Conservation (phyloP, 2,113 vertebrate species). For the Artemisiospiza belli region DNA sequence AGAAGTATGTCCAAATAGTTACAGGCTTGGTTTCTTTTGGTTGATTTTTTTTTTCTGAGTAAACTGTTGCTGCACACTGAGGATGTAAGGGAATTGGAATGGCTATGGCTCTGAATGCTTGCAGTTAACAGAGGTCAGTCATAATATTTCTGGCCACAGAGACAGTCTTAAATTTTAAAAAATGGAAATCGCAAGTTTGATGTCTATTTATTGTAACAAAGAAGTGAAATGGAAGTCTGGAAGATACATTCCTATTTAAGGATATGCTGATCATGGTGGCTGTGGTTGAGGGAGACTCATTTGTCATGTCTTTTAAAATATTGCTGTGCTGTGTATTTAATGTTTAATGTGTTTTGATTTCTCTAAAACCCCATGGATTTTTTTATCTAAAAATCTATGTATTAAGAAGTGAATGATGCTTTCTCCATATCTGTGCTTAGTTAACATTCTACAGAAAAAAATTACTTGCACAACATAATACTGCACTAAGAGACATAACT, state of each 20-base stretch:
- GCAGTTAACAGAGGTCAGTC: neutral
- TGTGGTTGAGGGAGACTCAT: neutral
- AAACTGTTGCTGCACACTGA: neutral
- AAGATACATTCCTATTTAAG: neutral
- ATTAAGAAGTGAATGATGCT: neutral
- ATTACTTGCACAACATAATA: neutral
- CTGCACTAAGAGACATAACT: neutral
- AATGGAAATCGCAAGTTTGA: neutral
- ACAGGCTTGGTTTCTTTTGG: neutral
- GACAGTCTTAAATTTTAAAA: neutral
- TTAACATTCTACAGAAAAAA: neutral
- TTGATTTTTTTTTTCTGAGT: neutral
- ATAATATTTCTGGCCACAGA: neutral
- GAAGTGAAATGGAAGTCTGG: neutral
- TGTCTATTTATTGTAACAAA: neutral
- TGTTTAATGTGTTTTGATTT: neutral
- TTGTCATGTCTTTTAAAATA: neutral
- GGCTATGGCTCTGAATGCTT: neutral
- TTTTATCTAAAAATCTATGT: neutral
- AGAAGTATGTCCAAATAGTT: conserved; percentile 31
- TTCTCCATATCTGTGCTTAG: neutral
- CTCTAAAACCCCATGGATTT: neutral
- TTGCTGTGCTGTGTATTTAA: neutral
- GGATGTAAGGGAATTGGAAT: neutral
- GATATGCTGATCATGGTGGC: neutral